Evolutionary conservation across 2,113 vertebrate genomes (phyloP).

Genomic region (Pandion haliaetus): DNA sequence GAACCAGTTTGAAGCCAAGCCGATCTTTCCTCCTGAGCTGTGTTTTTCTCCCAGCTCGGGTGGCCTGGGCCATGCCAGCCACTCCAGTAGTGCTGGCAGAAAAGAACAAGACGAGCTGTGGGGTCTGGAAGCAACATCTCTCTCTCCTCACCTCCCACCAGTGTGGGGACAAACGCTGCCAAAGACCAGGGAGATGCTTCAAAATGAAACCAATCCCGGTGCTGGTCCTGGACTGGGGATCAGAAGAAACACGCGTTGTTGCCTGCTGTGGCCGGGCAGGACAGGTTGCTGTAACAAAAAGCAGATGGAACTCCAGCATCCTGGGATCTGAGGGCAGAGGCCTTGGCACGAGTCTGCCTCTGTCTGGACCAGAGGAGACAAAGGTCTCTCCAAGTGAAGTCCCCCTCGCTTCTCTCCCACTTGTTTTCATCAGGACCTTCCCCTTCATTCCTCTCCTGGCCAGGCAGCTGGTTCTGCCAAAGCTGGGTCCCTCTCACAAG

Average conservation of each 20-base stretch:
- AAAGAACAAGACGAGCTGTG: neutral
- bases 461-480: neutral
- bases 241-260: neutral
- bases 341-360: neutral
- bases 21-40: neutral
- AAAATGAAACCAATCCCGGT: rapidly evolving
- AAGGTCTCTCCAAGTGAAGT: neutral
- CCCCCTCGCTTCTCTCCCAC: neutral
- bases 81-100: rapidly evolving
- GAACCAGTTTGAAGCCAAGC: neutral
- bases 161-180: rapidly evolving
- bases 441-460: neutral
- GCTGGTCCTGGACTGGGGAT: neutral
- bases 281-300: neutral
- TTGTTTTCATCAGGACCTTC: neutral
- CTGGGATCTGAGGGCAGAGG: neutral
- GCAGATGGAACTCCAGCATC: neutral
- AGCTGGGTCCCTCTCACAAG: neutral
- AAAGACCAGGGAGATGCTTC: neutral
- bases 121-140: neutral
- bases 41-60: neutral
- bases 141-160: neutral
- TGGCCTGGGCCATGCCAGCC: rapidly evolving
- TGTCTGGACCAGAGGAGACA: neutral
- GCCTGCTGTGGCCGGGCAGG: neutral